Percentiles rank a stretch among this genome's conserved stretches.
Evolutionary conservation across 2,797 vertebrate genomes (phyloP).

Genomic region (Pitangus sulphuratus): DNA sequence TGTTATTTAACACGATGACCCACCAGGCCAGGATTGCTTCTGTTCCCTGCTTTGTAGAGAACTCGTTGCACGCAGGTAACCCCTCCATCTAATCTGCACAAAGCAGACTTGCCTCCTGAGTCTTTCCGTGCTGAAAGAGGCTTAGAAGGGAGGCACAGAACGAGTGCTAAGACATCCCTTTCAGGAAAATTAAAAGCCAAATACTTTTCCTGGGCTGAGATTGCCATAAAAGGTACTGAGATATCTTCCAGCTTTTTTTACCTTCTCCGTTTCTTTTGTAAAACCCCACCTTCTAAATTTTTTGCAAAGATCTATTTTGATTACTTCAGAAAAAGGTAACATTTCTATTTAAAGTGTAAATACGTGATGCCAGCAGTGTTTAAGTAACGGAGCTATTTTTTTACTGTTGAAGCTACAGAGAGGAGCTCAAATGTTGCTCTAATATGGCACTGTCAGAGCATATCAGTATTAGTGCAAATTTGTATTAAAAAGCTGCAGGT

Average conservation of each 20-base stretch:
- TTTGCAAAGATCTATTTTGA: conserved; percentile 83
- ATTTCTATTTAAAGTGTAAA: conserved; percentile 83
- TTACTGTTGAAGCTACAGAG: conserved; percentile 46
- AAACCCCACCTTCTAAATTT: conserved; percentile 72
- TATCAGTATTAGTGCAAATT: conserved; percentile 48
- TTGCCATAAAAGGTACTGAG: conserved; percentile 67
- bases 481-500: conserved; percentile 16
- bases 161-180: conserved; percentile 1
- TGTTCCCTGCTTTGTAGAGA: neutral
- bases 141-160: conserved; percentile 4
- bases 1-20: neutral
- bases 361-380: conserved; percentile 71
- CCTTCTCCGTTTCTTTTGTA: conserved; percentile 73
- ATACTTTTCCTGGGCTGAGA: conserved; percentile 13
- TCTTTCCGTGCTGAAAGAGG: neutral
- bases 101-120: neutral
- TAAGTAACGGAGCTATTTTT: conserved; percentile 75
- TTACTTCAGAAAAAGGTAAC: conserved; percentile 73
- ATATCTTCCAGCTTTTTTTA: conserved; percentile 65
- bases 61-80: neutral
- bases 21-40: neutral
- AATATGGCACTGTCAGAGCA: conserved; percentile 48
- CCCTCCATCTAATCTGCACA: conserved; percentile 21
- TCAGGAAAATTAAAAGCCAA: conserved; percentile 56
- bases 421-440: conserved; percentile 26